Conservation (phyloP, 2,888 invertebrate genomes). For the Rhagonycha lutea region DNA sequence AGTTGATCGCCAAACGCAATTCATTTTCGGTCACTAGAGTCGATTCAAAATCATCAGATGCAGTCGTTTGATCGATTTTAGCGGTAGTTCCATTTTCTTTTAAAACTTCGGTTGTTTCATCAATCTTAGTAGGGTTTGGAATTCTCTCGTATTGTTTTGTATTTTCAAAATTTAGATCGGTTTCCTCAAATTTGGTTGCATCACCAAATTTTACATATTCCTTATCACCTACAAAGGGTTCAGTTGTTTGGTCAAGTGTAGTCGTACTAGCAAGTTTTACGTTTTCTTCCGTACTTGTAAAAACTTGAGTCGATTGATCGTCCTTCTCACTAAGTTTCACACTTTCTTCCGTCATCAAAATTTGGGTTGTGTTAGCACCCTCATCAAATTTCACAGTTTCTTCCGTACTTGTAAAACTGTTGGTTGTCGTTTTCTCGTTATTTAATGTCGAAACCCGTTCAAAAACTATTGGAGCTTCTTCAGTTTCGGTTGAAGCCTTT, state of each 20-base stretch:
- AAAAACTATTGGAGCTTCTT: slow-evolving; percentile 25
- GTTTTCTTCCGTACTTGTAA: background rate
- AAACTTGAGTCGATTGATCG: background rate
- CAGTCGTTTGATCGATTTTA: background rate
- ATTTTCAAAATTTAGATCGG: background rate
- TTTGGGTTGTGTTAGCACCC: background rate
- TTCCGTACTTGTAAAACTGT: background rate
- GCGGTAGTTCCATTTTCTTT: background rate
- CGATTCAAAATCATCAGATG: background rate
- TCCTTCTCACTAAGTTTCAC: background rate
- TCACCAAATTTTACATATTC: background rate
- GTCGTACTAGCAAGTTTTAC: background rate
- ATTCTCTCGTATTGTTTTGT: background rate
- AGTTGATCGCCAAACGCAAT: slow-evolving; percentile 41
- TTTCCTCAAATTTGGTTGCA: background rate
- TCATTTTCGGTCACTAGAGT: slow-evolving; percentile 21
- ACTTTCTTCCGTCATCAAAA: background rate
- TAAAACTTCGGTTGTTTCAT: background rate
- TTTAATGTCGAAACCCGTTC: background rate
- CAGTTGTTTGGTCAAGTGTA: background rate
- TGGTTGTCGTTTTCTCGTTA: background rate
- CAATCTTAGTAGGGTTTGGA: background rate
- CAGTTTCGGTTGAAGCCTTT: slow-evolving; percentile 15
- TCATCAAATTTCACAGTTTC: background rate
- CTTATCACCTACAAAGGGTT: background rate